Evolutionary conservation across 2,888 invertebrate genomes (phyloP).

Genomic region (Slavum lentiscoides): DNA sequence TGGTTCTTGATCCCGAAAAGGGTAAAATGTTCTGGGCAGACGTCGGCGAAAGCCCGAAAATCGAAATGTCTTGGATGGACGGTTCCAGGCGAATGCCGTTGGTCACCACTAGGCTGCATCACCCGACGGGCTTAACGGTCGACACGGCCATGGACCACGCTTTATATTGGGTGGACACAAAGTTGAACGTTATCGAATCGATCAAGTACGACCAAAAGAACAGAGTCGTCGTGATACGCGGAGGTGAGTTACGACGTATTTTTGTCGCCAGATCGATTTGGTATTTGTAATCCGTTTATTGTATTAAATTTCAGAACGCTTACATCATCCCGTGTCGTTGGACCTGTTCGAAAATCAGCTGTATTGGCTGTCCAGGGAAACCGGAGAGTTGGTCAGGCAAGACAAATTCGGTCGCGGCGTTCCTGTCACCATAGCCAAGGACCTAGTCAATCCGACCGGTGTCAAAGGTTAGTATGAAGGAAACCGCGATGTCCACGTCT

Average conservation of each 20-base stretch:
- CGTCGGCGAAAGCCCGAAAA: conserved; percentile 86
- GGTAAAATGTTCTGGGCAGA: conserved; percentile 94
- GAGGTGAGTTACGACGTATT: conserved; percentile 59
- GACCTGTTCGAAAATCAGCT: conserved; percentile 93
- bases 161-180: conserved; percentile 95
- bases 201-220: conserved; percentile 81
- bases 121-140: conserved; percentile 86
- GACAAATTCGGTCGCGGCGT: conserved; percentile 97
- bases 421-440: conserved; percentile 77
- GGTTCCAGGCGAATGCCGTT: conserved; percentile 83
- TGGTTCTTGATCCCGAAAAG: conserved; percentile 83
- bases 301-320: conserved; percentile 60
- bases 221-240: conserved; percentile 72
- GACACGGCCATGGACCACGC: conserved; percentile 88
- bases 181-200: conserved; percentile 85
- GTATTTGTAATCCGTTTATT: too few species aligned
- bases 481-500: too few species aligned
- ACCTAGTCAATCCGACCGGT: conserved; percentile 83
- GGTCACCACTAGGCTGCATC: conserved; percentile 78
- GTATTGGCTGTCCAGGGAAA: conserved; percentile 90
- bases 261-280: too few species aligned
- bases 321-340: conserved; percentile 81
- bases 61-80: conserved; percentile 96
- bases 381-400: conserved; percentile 83
- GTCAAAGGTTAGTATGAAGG: conserved; percentile 68